A percentile compares a stretch with the other conserved stretches of the same genome.
Evolutionary conservation across 2,888 invertebrate genomes (phyloP).

Genomic region (Kryphioiulus occultus): DNA sequence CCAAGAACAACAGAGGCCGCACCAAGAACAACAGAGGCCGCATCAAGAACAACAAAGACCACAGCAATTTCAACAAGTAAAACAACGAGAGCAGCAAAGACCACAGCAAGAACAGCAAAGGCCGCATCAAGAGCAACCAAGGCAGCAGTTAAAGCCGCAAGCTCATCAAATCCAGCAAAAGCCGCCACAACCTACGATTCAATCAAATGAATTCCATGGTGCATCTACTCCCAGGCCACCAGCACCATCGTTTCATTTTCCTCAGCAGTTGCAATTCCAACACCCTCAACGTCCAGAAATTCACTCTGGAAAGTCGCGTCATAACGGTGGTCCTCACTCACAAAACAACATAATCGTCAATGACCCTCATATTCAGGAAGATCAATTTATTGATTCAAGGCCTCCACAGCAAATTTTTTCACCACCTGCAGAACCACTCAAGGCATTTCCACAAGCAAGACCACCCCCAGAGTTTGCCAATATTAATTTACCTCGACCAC

Average conservation of each 20-base stretch:
- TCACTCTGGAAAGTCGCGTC: too few species aligned
- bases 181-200: not conserved
- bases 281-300: not conserved
- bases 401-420: slow-evolving; percentile 12
- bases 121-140: not conserved
- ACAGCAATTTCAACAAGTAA: too few species aligned
- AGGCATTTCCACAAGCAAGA: not conserved
- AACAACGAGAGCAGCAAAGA: not conserved
- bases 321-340: not conserved
- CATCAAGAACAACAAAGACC: too few species aligned
- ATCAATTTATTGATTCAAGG: not conserved
- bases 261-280: not conserved
- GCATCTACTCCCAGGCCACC: not conserved
- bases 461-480: not conserved
- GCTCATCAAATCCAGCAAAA: not conserved
- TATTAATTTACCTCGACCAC: not conserved
- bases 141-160: not conserved
- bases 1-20: too few species aligned
- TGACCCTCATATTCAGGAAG: not conserved
- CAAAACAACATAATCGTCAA: not conserved
- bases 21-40: too few species aligned
- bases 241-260: not conserved
- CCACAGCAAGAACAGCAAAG: not conserved
- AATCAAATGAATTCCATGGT: not conserved
- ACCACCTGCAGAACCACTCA: not conserved